Evolutionary conservation across 1,140 invertebrate species (phyloP).

Genomic region (Musca domestica): DNA sequence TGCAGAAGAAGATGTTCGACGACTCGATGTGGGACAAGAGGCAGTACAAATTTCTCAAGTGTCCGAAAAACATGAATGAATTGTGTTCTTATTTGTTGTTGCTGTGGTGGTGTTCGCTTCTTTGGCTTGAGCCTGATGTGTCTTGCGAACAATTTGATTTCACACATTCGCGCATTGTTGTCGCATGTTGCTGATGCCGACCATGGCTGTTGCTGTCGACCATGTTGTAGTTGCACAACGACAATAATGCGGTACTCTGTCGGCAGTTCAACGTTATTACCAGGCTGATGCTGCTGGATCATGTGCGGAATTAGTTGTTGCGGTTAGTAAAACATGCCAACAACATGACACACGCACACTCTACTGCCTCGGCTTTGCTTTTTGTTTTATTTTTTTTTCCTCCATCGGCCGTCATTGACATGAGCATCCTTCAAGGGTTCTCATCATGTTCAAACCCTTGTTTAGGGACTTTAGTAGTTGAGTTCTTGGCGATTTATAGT

Average conservation of each 20-base stretch:
- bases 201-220: no score
- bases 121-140: not conserved
- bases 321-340: slow-evolving; percentile 29
- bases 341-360: slow-evolving; percentile 17
- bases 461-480: not conserved
- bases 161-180: slow-evolving; percentile 21
- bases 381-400: no score
- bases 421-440: no score
- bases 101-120: not conserved
- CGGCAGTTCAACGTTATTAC: no score
- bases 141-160: slow-evolving; percentile 25
- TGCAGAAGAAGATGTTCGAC: not conserved
- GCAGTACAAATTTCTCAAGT: slow-evolving; percentile 8
- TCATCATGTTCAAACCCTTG: slow-evolving; percentile 7
- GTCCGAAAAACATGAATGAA: slow-evolving; percentile 22
- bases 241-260: no score
- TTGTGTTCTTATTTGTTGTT: slow-evolving; percentile 13
- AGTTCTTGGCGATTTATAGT: slow-evolving; percentile 12
- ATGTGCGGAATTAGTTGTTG: slow-evolving; percentile 29
- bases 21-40: not conserved
- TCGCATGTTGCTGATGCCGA: slow-evolving; percentile 16
- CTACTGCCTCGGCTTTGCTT: not conserved
- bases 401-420: slow-evolving; percentile 1
- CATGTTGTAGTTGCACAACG: no score
- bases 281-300: no score